Evolutionary conservation across 2,797 vertebrate species (phyloP).

Genomic region (Alosa sapidissima): DNA sequence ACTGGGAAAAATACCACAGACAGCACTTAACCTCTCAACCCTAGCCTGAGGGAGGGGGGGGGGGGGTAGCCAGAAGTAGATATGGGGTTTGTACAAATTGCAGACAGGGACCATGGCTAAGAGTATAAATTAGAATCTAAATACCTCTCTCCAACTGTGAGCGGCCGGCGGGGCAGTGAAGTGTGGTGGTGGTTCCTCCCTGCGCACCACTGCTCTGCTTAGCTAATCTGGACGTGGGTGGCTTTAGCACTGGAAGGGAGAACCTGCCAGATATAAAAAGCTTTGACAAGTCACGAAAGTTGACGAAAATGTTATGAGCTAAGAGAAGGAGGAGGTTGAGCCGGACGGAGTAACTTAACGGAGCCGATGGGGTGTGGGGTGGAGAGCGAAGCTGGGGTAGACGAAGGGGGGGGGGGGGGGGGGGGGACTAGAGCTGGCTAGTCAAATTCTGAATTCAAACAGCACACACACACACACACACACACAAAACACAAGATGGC

Average conservation of each 20-base stretch:
- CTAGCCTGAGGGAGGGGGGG: neutral
- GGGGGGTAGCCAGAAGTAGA: neutral
- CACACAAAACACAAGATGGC: neutral
- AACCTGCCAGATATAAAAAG: slow-evolving; percentile 20
- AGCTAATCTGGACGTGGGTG: slow-evolving; percentile 15
- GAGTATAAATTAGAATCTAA: slow-evolving; percentile 23
- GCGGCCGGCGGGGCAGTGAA: neutral
- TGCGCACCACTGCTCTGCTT: neutral
- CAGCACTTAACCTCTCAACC: slow-evolving; percentile 26
- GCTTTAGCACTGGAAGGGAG: slow-evolving; percentile 6
- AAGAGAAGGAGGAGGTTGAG: neutral
- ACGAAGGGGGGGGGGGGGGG: neutral
- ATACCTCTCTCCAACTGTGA: slow-evolving; percentile 18
- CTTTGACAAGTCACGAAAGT: slow-evolving; percentile 11
- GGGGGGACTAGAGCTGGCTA: neutral
- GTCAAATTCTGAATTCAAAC: neutral
- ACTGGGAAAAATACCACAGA: slow-evolving; percentile 18
- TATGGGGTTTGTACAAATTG: slow-evolving; percentile 18
- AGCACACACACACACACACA: slow-evolving; percentile 9
- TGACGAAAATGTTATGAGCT: slow-evolving; percentile 8
- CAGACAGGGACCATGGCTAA: neutral
- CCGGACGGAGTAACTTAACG: neutral
- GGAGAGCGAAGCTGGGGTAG: neutral
- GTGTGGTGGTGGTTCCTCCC: neutral
- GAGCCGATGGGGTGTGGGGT: neutral